Evolutionary conservation across 2,888 invertebrate species (phyloP).

Genomic region (Pollenia amentaria): DNA sequence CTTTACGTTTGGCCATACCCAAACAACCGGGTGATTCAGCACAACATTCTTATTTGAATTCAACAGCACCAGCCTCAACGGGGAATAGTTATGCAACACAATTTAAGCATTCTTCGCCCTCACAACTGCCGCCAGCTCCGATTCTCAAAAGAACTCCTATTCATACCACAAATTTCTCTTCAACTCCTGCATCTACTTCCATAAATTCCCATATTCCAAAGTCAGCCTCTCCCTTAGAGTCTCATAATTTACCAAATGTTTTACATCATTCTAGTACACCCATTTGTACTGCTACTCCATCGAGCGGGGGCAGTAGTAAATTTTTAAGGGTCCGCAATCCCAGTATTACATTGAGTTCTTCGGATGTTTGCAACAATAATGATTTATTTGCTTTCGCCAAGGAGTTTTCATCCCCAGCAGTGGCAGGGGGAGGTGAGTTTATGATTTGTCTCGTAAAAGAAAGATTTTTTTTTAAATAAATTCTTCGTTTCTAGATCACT

Average conservation of each 20-base stretch:
- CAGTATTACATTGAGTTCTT: conserved; percentile 82
- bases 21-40: conserved; percentile 81
- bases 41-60: conserved; percentile 68
- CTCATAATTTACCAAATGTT: conserved; percentile 80
- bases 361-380: conserved; percentile 82
- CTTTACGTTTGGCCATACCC: conserved; percentile 83
- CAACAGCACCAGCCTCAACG: conserved; percentile 42
- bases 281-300: conserved; percentile 69
- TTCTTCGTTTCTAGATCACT: conserved; percentile 77
- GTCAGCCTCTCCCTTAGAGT: conserved; percentile 81
- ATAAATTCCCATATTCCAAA: conserved; percentile 75
- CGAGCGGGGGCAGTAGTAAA: conserved; percentile 59
- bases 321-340: conserved; percentile 82
- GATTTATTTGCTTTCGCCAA: conserved; percentile 83
- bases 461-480: not conserved
- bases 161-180: conserved; percentile 31
- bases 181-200: conserved; percentile 8
- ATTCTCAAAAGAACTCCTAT: conserved; percentile 78
- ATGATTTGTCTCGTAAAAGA: too few relatives aligned
- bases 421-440: conserved; percentile 78
- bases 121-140: conserved; percentile 81
- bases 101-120: conserved; percentile 78
- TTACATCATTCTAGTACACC: conserved; percentile 68
- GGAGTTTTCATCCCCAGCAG: conserved; percentile 81
- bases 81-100: conserved; percentile 37